Percentiles rank a stretch among this genome's conserved stretches.
These are phyloP conservation scores for Drosophila tsacasi DNA, from an alignment of 1,140 invertebrate species.

Conservation along the genomic window DNA sequence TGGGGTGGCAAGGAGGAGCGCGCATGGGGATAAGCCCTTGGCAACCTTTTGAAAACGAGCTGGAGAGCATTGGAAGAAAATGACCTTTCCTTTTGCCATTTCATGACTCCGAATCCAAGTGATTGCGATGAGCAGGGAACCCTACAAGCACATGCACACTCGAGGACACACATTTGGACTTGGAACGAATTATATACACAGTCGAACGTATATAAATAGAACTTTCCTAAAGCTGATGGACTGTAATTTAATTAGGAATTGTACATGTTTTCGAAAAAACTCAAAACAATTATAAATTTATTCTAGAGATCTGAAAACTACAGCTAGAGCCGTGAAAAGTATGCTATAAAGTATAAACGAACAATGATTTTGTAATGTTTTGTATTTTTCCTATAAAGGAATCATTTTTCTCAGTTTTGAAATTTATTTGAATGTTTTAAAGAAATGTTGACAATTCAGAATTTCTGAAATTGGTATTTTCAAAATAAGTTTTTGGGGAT, in stretches of 20 bases:
- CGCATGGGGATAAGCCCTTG: conserved; percentile 63
- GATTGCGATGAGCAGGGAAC: conserved; percentile 58
- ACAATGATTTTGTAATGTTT: not conserved
- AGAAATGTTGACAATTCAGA: too few species aligned
- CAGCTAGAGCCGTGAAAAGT: not conserved
- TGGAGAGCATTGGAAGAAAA: conserved; percentile 75
- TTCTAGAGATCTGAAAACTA: not conserved
- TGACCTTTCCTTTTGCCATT: conserved; percentile 78
- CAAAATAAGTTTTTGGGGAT: accelerated
- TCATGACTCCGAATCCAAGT: conserved; percentile 65
- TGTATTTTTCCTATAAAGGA: too few species aligned
- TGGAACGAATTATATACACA: conserved; percentile 14
- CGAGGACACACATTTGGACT: conserved; percentile 8
- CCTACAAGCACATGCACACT: conserved; percentile 28
- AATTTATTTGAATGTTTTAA: too few species aligned
- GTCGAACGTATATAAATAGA: conserved; percentile 2
- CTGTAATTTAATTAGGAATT: not conserved
- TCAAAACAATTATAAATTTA: too few species aligned
- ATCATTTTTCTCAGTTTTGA: too few species aligned
- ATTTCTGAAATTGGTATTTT: too few species aligned
- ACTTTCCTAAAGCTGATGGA: not conserved
- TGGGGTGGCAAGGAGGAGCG: not conserved
- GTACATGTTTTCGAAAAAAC: not conserved
- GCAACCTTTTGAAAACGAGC: conserved; percentile 77
- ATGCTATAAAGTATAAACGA: not conserved